Evolutionary conservation across 2,888 invertebrate genomes (phyloP).

Genomic region (Amphipyra tragopoginis): DNA sequence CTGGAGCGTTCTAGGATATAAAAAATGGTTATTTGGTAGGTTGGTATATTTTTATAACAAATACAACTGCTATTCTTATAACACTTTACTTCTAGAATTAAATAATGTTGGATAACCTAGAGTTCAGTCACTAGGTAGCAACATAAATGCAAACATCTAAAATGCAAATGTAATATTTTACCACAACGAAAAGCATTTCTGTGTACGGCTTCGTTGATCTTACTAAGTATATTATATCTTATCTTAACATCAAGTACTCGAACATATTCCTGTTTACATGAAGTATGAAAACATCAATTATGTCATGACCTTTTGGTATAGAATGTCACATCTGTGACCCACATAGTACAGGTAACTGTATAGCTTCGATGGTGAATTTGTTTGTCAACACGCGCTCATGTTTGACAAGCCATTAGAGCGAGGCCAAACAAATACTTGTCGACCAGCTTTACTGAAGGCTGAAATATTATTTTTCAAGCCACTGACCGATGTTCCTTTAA

Average conservation of each 20-base stretch:
- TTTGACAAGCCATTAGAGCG: slow-evolving; percentile 84
- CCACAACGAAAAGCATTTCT: slow-evolving; percentile 15
- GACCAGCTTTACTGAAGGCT: slow-evolving; percentile 42
- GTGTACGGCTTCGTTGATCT: slow-evolving; percentile 11
- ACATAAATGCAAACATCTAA: slow-evolving; percentile 39
- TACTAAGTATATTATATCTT: slow-evolving; percentile 17
- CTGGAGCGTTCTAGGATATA: too few species aligned
- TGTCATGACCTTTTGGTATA: slow-evolving; percentile 39
- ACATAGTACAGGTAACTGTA: slow-evolving; percentile 65
- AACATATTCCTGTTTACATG: slow-evolving; percentile 21
- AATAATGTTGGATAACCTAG: slow-evolving; percentile 37
- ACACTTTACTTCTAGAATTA: slow-evolving; percentile 23
- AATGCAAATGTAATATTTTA: slow-evolving; percentile 54
- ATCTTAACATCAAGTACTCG: slow-evolving; percentile 16
- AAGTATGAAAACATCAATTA: slow-evolving; percentile 43
- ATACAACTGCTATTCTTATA: slow-evolving; percentile 16
- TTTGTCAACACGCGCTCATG: slow-evolving; percentile 76
- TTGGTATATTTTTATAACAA: neutral
- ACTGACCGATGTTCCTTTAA: slow-evolving; percentile 46
- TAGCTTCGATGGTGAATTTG: slow-evolving; percentile 64
- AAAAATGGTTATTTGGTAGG: too few species aligned
- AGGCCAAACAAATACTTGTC: slow-evolving; percentile 62
- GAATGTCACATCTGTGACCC: slow-evolving; percentile 55
- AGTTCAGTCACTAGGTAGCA: slow-evolving; percentile 36
- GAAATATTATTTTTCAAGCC: slow-evolving; percentile 51